Evolutionary conservation across 2,797 vertebrate species (phyloP).

Genomic region (Phylloscopus collybita): DNA sequence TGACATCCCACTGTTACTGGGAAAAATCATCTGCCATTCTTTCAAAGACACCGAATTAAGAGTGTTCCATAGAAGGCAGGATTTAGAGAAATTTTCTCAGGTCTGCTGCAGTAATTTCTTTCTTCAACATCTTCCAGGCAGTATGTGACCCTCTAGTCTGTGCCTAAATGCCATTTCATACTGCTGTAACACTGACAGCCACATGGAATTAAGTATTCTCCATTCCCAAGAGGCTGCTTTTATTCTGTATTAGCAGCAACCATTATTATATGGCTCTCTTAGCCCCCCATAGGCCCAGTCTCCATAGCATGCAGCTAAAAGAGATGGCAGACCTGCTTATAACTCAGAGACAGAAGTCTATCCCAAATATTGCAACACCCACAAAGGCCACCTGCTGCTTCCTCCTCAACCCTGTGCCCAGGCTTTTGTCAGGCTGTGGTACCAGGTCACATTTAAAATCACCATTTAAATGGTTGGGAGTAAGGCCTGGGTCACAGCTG

Average conservation of each 20-base stretch:
- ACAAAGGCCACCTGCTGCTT: not conserved
- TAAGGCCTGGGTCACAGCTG: not conserved
- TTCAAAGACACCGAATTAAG: not conserved
- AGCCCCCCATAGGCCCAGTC: not conserved
- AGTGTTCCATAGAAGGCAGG: not conserved
- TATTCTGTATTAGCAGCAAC: not conserved
- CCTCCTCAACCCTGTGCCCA: not conserved
- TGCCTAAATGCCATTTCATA: not conserved
- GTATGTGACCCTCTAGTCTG: not conserved
- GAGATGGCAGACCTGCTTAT: not conserved
- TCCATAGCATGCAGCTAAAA: not conserved
- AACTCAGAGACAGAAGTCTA: not conserved
- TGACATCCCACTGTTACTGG: slow-evolving; percentile 9
- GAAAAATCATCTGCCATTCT: not conserved
- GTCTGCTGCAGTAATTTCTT: not conserved
- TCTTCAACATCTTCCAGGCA: not conserved
- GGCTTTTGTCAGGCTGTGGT: not conserved
- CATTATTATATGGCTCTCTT: not conserved
- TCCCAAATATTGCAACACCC: not conserved
- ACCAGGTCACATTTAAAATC: not conserved
- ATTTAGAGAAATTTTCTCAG: not conserved
- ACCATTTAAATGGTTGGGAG: not conserved
- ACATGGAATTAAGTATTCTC: not conserved
- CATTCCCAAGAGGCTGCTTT: not conserved
- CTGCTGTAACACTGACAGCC: not conserved